Percentiles rank a stretch among this genome's conserved stretches.
Evolutionary conservation across 2,797 vertebrate species (phyloP).

Genomic region (Gymnoscopelus braueri): DNA sequence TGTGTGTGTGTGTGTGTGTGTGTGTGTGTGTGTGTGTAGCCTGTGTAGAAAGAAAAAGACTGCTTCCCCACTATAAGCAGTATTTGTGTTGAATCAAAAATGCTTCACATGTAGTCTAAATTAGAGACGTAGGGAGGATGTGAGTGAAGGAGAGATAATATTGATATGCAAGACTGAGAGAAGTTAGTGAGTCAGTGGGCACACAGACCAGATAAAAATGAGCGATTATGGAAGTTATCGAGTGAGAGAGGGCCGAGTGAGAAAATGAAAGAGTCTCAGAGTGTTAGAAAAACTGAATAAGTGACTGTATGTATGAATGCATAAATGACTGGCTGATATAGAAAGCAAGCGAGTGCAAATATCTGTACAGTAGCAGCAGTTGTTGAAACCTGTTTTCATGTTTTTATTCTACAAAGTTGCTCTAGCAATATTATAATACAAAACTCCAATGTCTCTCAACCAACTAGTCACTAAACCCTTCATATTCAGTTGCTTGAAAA

Average conservation of each 20-base stretch:
- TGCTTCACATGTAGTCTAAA: constrained; percentile 39
- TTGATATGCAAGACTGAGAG: constrained; percentile 14
- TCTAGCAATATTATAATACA: no score
- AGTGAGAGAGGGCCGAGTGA: constrained; percentile 12
- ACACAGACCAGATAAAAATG: constrained; percentile 29
- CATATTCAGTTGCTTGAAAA: no score
- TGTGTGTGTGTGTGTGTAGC: constrained; percentile 30
- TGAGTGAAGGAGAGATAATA: constrained; percentile 27
- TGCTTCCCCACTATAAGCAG: constrained; percentile 11
- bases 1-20: constrained; percentile 29
- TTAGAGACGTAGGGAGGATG: constrained; percentile 11
- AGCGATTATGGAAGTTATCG: constrained; percentile 9
- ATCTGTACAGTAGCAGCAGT: no score
- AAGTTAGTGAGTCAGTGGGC: constrained; percentile 21
- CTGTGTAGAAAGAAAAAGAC: constrained; percentile 23
- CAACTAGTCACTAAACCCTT: no score
- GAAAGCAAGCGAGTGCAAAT: constrained; percentile 11
- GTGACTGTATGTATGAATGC: neutral
- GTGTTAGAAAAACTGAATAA: constrained; percentile 30
- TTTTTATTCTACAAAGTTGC: no score
- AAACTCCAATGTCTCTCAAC: no score
- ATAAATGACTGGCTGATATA: constrained; percentile 16
- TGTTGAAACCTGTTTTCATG: no score
- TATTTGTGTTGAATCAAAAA: constrained; percentile 31
- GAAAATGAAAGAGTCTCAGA: constrained; percentile 19